phyloP scores from a whole-genome alignment of 2,797 vertebrate species.

The Xyrichtys novacula region DNA sequence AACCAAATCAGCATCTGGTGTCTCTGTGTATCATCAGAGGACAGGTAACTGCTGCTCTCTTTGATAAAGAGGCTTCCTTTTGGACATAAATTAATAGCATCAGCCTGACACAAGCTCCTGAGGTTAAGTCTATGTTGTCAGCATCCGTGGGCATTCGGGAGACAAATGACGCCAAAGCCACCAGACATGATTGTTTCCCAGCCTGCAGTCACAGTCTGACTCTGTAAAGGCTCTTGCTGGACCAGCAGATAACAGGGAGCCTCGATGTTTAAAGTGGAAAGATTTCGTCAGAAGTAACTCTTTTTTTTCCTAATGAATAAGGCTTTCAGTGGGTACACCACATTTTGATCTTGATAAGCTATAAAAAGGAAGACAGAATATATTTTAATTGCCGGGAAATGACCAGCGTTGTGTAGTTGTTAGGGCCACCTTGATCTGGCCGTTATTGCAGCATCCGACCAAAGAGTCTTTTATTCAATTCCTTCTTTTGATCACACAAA shows the following conservation, averaged over 20 bases:
- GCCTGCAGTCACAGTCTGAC: slow-evolving; percentile 32
- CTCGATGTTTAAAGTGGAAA: slow-evolving; percentile 32
- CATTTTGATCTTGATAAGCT: slow-evolving; percentile 45
- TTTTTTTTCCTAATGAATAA: slow-evolving; percentile 5
- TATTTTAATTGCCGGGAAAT: slow-evolving; percentile 50
- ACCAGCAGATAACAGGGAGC: neutral
- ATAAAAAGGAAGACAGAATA: slow-evolving; percentile 21
- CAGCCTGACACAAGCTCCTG: slow-evolving; percentile 62
- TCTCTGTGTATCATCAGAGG: slow-evolving; percentile 51
- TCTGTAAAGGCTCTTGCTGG: slow-evolving; percentile 7
- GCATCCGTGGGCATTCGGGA: slow-evolving; percentile 64
- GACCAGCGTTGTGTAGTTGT: slow-evolving; percentile 29
- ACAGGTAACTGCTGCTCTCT: slow-evolving; percentile 58
- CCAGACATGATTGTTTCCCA: slow-evolving; percentile 45
- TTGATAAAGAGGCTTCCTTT: slow-evolving; percentile 65
- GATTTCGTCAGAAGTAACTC: neutral
- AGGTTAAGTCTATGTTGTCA: slow-evolving; percentile 82
- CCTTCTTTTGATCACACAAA: slow-evolving; percentile 55
- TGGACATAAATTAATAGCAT: slow-evolving; percentile 74
- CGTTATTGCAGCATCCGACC: slow-evolving; percentile 28
- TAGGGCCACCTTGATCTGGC: slow-evolving; percentile 50
- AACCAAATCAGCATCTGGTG: slow-evolving; percentile 47
- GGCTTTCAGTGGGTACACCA: slow-evolving; percentile 17
- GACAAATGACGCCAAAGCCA: slow-evolving; percentile 73
- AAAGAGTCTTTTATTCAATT: slow-evolving; percentile 30